phyloP scores from a whole-genome alignment of 2,888 invertebrate genomes.

The Thereva unica region DNA sequence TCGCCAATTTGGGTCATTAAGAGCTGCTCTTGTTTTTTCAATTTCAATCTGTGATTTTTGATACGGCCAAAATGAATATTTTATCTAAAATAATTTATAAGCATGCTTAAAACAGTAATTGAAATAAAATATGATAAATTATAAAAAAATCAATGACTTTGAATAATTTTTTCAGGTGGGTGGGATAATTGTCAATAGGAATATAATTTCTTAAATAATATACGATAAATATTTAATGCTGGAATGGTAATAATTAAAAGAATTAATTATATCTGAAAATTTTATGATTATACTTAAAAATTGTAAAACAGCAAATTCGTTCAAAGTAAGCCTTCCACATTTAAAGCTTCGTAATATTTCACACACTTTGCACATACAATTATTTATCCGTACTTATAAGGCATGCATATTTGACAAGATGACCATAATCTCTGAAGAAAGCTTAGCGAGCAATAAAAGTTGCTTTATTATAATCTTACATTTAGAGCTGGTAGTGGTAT shows the following conservation, averaged over 20 bases:
- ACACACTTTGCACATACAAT: too few species aligned
- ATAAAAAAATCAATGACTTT: neutral
- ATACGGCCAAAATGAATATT: constrained; percentile 70
- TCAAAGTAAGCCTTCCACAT: too few species aligned
- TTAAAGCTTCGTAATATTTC: too few species aligned
- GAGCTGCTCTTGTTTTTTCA: constrained; percentile 62
- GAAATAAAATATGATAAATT: constrained; percentile 10
- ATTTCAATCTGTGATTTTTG: constrained; percentile 65
- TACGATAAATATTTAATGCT: too few species aligned
- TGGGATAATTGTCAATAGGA: neutral
- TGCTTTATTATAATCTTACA: constrained; percentile 61
- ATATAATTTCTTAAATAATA: too few species aligned
- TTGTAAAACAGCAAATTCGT: too few species aligned
- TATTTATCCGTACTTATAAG: too few species aligned
- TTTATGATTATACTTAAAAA: too few species aligned
- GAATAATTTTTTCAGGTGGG: neutral
- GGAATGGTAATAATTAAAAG: too few species aligned
- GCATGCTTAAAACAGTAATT: neutral
- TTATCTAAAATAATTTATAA: constrained; percentile 62
- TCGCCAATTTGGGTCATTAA: constrained; percentile 66
- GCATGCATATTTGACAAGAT: neutral
- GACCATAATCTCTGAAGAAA: too few species aligned
- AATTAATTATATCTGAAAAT: too few species aligned
- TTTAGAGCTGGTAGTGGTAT: constrained; percentile 76
- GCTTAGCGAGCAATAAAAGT: neutral